phyloP scores from a whole-genome alignment of 2,113 vertebrate species.

The Psittacus erithacus region DNA sequence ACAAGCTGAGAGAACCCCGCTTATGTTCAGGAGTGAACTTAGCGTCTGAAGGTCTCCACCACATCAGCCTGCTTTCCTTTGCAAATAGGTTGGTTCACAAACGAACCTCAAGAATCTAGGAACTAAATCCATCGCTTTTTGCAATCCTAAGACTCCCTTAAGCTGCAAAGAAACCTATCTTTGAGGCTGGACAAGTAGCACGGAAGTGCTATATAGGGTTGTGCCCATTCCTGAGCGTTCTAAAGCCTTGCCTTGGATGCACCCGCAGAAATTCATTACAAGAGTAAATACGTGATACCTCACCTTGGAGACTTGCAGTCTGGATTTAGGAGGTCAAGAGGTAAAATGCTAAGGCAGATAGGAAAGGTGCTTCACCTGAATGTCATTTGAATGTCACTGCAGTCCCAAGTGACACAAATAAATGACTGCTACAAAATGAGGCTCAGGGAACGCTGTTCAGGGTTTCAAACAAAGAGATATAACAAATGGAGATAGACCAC shows the following conservation, averaged over 20 bases:
- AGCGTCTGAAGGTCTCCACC: background rate
- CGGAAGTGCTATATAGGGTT: background rate
- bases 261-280: background rate
- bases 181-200: background rate
- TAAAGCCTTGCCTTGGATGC: background rate
- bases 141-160: background rate
- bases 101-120: background rate
- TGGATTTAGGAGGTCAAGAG: background rate
- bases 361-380: background rate
- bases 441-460: background rate
- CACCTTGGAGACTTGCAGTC: background rate
- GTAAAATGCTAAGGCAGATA: background rate
- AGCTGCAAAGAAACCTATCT: background rate
- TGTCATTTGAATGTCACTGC: background rate
- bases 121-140: background rate
- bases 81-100: background rate
- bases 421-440: background rate
- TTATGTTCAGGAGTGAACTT: background rate
- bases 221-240: background rate
- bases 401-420: background rate
- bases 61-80: background rate
- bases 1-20: background rate
- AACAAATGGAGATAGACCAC: background rate
- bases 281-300: background rate
- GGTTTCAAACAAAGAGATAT: slow-evolving; percentile 8